Conservation (phyloP, 30 jellyfish, hydroid and myxozoan species). For the Hydra vulgaris region DNA sequence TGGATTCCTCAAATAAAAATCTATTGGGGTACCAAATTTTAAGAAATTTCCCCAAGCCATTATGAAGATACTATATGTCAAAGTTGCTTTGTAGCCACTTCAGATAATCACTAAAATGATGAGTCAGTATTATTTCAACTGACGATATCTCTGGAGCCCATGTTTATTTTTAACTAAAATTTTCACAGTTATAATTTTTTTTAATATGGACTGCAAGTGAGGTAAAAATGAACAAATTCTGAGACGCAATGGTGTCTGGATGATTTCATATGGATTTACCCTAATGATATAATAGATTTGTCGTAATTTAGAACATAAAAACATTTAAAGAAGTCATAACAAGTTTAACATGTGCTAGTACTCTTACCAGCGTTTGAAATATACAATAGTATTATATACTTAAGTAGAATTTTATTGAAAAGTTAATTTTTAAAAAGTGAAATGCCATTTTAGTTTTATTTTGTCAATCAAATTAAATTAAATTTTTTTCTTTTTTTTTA, state of each 20-base stretch:
- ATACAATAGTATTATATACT: too few species aligned
- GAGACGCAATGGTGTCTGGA: neutral
- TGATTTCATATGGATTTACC: neutral
- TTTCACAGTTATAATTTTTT: neutral
- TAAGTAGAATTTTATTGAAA: too few species aligned
- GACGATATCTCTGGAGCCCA: neutral
- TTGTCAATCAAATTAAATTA: too few species aligned
- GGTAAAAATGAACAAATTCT: neutral
- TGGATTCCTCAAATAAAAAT: neutral
- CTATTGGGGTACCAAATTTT: neutral
- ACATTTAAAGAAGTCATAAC: too few species aligned
- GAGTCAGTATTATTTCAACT: neutral
- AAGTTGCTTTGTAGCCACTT: neutral
- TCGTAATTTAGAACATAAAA: too few species aligned
- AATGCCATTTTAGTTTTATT: too few species aligned
- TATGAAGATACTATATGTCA: neutral
- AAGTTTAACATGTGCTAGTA: too few species aligned
- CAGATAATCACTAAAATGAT: neutral
- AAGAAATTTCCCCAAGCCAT: neutral
- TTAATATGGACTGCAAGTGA: neutral
- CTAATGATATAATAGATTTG: too few species aligned
- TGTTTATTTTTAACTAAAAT: neutral
- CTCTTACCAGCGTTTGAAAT: too few species aligned
- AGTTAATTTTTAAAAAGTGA: too few species aligned
- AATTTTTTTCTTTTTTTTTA: too few species aligned